Base-by-base conservation (phyloP, 92 coral and sea anemone genomes). In the Hydrozoanthus gracilis region DNA sequence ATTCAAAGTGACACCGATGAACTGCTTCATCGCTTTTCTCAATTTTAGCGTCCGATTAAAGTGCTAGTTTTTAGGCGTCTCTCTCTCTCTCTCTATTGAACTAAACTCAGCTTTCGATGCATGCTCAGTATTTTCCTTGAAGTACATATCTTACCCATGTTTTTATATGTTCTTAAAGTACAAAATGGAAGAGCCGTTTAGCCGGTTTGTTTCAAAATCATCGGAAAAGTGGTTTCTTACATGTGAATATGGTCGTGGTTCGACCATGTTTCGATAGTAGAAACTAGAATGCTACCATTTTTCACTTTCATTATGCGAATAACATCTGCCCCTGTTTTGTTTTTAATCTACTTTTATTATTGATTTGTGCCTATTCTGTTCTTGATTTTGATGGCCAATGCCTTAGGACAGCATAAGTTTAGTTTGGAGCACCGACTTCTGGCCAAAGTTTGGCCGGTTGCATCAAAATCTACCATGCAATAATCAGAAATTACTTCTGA, bases 281-380 rank as follows among this genome's bases (percentile, higher is more conserved):
- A 9, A 49, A 27, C 39, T 27, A 27, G 18, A 9, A 49, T 51
- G 45, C 54, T 80, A 8, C 50, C 9, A 67, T 11, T n/a, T n/a
- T n/a, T n/a, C n/a, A n/a, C n/a, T 65, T 16, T 47, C 48, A 47
- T 46, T 44, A 46, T 67, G 55, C 35, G 49, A 48, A 65, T 65
- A 80, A 80, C 85, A 80, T 80, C 85, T 80, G 85, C 85, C 69
- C 16, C 45, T 66, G 74, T 49, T 80, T 80, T 65, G 60, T 80
- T 64, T 80, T 80, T 46, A 80, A 64, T 80, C 45, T 64, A 11
- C 56, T 46, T 64, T 65, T 80, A 64, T 80, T 80, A 58, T 64
- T 80, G 62, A 65, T 80, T 65, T 80, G 50, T 48, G 61, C 48
- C 62, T 18, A 16, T 66, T 50, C 20, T 18, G 50, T 18, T 64